Evolutionary conservation across 2,888 invertebrate species (phyloP).

Genomic region (Ophion obscuratus): DNA sequence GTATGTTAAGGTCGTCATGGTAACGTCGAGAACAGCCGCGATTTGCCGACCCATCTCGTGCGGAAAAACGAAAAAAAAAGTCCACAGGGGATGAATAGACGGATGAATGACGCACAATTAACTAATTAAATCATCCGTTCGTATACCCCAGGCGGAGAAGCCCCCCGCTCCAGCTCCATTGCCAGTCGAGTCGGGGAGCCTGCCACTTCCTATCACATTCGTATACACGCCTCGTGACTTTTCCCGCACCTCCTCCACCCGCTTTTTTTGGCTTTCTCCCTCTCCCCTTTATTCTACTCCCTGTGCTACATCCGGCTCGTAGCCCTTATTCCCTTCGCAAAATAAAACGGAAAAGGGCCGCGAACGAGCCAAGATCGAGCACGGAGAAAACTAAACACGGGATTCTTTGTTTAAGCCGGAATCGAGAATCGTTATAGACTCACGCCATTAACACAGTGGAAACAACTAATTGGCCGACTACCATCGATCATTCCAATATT

Average conservation of each 20-base stretch:
- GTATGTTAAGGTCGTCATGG: constrained; percentile 2
- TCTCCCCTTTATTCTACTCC: constrained; percentile 10
- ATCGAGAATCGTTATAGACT: constrained; percentile 46
- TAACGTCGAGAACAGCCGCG: constrained; percentile 10
- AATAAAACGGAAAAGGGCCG: constrained; percentile 25
- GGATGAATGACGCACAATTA: constrained; percentile 84
- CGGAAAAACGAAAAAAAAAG: constrained; percentile 67
- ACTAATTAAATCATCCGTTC: constrained; percentile 83
- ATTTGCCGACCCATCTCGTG: constrained; percentile 32
- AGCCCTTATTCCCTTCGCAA: constrained; percentile 35
- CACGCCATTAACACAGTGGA: constrained; percentile 32
- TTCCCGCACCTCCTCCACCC: constrained; percentile 47
- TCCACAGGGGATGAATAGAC: constrained; percentile 81
- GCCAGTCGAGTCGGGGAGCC: constrained; percentile 65
- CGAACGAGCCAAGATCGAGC: constrained; percentile 12
- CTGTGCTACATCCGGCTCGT: constrained; percentile 40
- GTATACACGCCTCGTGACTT: constrained; percentile 75
- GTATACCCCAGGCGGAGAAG: constrained; percentile 75
- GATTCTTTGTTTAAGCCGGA: constrained; percentile 53
- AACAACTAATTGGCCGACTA: constrained; percentile 46
- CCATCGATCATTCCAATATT: constrained; percentile 55
- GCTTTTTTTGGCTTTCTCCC: constrained; percentile 51
- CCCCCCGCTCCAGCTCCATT: constrained; percentile 34
- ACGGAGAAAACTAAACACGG: constrained; percentile 23
- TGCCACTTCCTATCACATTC: constrained; percentile 56